Conservation (phyloP, 2,888 invertebrate species). For the Allolobophora icterica region DNA sequence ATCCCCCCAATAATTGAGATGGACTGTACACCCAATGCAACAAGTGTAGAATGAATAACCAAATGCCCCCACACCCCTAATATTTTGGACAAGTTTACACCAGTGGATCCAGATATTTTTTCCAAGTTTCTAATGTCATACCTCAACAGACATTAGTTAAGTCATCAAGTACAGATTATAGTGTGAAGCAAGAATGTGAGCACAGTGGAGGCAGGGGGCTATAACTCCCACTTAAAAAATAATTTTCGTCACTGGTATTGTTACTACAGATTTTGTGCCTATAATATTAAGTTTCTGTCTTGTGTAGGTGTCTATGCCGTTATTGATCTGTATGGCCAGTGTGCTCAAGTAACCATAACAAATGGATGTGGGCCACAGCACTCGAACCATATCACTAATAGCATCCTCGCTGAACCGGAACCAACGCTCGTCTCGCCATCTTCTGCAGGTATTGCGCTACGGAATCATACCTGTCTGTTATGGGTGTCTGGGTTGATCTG, state of each 20-base stretch:
- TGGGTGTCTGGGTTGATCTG: too few species aligned
- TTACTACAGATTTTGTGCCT: neutral
- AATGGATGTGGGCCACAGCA: slow-evolving; percentile 54
- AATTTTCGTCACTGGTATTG: neutral
- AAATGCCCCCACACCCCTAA: too few species aligned
- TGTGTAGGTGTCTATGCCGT: slow-evolving; percentile 82
- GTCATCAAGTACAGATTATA: neutral
- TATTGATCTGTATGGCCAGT: slow-evolving; percentile 92
- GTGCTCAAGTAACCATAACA: slow-evolving; percentile 86
- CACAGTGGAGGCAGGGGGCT: neutral
- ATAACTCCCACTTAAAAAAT: neutral
- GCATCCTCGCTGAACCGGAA: slow-evolving; percentile 38
- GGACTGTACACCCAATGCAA: too few species aligned
- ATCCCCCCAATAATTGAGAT: too few species aligned
- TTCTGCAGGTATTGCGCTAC: slow-evolving; percentile 35
- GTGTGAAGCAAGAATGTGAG: neutral
- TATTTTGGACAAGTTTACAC: too few species aligned
- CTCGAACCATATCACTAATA: slow-evolving; percentile 36
- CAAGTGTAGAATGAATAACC: too few species aligned
- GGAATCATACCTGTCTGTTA: too few species aligned
- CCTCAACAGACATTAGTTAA: too few species aligned
- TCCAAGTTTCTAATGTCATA: too few species aligned
- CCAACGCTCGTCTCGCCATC: slow-evolving; percentile 43
- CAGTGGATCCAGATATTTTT: too few species aligned
- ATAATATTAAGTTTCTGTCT: neutral